Conservation (phyloP, 2,888 invertebrate species). For the Lasioglossum marginatum region DNA sequence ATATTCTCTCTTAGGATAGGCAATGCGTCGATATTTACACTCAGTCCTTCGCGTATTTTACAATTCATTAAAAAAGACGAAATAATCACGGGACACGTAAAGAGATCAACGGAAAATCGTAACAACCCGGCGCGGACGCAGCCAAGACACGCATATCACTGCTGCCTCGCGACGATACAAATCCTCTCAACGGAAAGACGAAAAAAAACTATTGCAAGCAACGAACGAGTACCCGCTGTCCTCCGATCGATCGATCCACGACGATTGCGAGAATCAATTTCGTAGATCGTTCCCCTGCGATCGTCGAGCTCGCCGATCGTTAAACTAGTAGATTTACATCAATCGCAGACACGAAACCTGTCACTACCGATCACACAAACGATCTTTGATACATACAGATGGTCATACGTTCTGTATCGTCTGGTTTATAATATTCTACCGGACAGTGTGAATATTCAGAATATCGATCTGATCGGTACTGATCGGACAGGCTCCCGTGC, state of each 20-base stretch:
- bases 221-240: conserved; percentile 56
- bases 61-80: conserved; percentile 17
- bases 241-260: conserved; percentile 32
- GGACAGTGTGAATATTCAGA: background rate
- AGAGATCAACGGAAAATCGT: conserved; percentile 45
- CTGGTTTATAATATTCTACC: background rate
- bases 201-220: conserved; percentile 74
- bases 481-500: background rate
- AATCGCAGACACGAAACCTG: background rate
- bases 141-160: conserved; percentile 7
- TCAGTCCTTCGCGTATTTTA: background rate
- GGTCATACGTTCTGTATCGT: background rate
- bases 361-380: background rate
- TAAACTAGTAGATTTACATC: conserved; percentile 22
- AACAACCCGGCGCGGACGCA: conserved; percentile 45
- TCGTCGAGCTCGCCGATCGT: conserved; percentile 44
- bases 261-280: conserved; percentile 19
- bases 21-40: conserved; percentile 61
- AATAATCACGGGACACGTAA: conserved; percentile 23
- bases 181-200: conserved; percentile 40
- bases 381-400: background rate
- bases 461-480: background rate
- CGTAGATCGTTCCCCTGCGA: conserved; percentile 13
- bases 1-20: conserved; percentile 21
- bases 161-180: conserved; percentile 14